These are phyloP conservation scores for Scyliorhinus canicula DNA, from an alignment of 2,797 vertebrate genomes.

Conservation along the genomic window DNA sequence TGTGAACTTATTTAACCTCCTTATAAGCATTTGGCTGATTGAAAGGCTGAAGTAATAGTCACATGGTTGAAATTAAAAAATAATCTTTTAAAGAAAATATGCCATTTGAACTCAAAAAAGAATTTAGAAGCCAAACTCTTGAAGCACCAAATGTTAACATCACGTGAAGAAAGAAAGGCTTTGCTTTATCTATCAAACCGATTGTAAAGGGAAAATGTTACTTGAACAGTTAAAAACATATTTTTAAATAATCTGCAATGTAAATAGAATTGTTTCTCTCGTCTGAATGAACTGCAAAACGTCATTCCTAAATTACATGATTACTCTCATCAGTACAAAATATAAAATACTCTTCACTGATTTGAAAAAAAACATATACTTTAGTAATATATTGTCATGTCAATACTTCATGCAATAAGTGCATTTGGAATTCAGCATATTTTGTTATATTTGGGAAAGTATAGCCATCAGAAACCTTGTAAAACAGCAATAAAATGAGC, in stretches of 20 bases:
- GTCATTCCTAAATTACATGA: not conserved
- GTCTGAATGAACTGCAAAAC: not conserved
- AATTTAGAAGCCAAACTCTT: not conserved
- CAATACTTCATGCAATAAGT: not conserved
- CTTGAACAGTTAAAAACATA: not conserved
- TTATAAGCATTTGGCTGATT: not conserved
- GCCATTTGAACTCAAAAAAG: not conserved
- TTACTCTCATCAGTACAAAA: not conserved
- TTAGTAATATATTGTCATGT: not conserved
- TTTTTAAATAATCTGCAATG: not conserved
- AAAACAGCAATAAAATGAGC: not conserved
- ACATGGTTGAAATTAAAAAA: not conserved
- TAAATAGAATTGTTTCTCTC: not conserved
- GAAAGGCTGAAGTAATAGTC: not conserved
- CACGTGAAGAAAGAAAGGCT: not conserved
- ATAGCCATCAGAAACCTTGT: not conserved
- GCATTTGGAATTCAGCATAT: not conserved
- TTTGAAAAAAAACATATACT: not conserved
- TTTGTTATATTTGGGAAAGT: not conserved
- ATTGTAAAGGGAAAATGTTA: not conserved
- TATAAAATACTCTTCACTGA: not conserved
- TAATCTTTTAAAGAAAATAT: not conserved
- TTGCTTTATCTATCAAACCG: not conserved
- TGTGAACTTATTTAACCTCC: not conserved
- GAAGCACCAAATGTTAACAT: not conserved